phyloP scores from a whole-genome alignment of 2,797 vertebrate genomes.

The Glyptemys insculpta region DNA sequence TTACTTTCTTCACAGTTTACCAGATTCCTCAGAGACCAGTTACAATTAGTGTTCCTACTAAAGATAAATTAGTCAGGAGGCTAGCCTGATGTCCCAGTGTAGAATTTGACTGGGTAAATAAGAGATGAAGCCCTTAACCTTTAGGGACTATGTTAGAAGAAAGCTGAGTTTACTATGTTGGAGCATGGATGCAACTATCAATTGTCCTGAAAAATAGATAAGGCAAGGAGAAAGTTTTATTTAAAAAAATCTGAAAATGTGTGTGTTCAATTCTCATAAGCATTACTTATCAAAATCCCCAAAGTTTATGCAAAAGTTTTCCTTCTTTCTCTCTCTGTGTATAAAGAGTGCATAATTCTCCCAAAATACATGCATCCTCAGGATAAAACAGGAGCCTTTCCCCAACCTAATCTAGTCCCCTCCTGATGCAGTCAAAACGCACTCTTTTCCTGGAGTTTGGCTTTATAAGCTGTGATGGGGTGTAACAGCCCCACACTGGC shows the following conservation, averaged over 20 bases:
- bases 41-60: constrained; percentile 53
- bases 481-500: background rate
- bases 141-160: background rate
- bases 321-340: background rate
- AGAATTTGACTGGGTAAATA: constrained; percentile 1
- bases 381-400: background rate
- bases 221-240: background rate
- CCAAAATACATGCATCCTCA: background rate
- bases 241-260: background rate
- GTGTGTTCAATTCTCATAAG: background rate
- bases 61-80: constrained; percentile 28
- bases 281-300: background rate
- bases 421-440: background rate
- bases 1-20: constrained; percentile 42
- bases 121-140: constrained; percentile 44
- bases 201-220: constrained; percentile 4
- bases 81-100: background rate
- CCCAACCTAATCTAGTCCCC: background rate
- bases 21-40: constrained; percentile 12
- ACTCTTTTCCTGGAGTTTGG: background rate
- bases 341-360: background rate
- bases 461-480: background rate
- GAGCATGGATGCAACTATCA: background rate
- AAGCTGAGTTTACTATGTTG: background rate
- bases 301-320: background rate